Conservation (phyloP, 2,888 invertebrate species). For the Synergus itoensis region DNA sequence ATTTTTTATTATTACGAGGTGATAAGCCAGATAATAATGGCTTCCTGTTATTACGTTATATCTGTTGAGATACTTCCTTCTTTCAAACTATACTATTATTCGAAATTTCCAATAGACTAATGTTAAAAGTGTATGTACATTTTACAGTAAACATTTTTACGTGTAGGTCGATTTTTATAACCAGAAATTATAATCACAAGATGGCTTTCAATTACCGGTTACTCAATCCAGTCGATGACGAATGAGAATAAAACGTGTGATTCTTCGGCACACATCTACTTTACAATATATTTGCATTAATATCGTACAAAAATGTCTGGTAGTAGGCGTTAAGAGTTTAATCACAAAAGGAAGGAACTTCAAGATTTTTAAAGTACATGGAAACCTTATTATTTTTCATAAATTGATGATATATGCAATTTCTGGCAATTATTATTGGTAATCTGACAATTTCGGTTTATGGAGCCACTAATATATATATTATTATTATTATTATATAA, state of each 20-base stretch:
- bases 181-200: constrained; percentile 33
- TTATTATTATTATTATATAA: too few species aligned
- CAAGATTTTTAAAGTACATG: not conserved
- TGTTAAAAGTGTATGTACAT: not conserved
- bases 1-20: not conserved
- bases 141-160: not conserved
- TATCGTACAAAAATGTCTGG: not conserved
- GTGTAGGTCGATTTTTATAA: not conserved
- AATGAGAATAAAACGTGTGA: not conserved
- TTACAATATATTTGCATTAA: not conserved
- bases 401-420: too few species aligned
- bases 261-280: not conserved
- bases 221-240: constrained; percentile 24
- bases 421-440: too few species aligned
- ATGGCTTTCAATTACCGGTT: constrained; percentile 39
- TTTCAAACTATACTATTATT: not conserved
- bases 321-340: not conserved
- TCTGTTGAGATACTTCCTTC: not conserved
- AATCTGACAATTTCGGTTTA: too few species aligned
- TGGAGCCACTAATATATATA: too few species aligned
- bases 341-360: not conserved
- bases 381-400: too few species aligned
- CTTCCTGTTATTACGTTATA: not conserved
- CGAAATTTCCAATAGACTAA: too few species aligned
- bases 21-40: not conserved